These are phyloP conservation scores for Fundulus diaphanus DNA, from an alignment of 2,797 vertebrate species.

Conservation along the genomic window DNA sequence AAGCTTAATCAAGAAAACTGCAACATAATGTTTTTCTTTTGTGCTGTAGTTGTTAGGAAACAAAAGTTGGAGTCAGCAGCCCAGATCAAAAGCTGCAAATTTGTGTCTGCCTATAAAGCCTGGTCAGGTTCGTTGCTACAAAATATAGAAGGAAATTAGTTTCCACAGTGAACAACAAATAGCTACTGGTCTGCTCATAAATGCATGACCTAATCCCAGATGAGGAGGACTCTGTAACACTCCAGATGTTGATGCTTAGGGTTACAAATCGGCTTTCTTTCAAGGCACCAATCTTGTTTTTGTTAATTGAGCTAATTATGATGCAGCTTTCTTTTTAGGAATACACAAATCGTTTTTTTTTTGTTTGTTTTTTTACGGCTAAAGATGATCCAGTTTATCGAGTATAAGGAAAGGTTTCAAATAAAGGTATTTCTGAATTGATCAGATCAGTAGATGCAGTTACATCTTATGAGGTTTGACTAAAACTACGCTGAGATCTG, in stretches of 20 bases:
- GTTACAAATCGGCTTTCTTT: conserved; percentile 4
- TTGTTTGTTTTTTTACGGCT: too few relatives aligned
- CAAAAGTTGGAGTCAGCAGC: neutral
- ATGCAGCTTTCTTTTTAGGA: neutral
- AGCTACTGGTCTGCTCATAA: conserved; percentile 11
- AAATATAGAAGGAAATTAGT: neutral
- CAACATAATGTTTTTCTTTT: neutral
- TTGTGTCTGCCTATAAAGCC: neutral
- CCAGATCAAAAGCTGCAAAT: neutral
- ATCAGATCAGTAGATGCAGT: neutral
- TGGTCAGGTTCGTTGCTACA: neutral
- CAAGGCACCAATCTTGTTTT: neutral
- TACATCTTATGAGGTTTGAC: neutral
- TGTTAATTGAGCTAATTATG: neutral
- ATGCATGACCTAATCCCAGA: conserved; percentile 1
- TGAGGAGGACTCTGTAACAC: neutral
- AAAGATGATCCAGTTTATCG: neutral
- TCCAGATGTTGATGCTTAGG: conserved; percentile 2
- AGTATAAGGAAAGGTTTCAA: neutral
- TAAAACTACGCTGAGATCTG: neutral
- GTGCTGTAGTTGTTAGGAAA: neutral
- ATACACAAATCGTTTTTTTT: neutral
- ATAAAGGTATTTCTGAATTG: neutral
- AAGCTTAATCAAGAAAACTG: too few relatives aligned
- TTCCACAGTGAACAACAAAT: neutral